phyloP scores from a whole-genome alignment of 2,113 vertebrate genomes.

The Zapus hudsonius region DNA sequence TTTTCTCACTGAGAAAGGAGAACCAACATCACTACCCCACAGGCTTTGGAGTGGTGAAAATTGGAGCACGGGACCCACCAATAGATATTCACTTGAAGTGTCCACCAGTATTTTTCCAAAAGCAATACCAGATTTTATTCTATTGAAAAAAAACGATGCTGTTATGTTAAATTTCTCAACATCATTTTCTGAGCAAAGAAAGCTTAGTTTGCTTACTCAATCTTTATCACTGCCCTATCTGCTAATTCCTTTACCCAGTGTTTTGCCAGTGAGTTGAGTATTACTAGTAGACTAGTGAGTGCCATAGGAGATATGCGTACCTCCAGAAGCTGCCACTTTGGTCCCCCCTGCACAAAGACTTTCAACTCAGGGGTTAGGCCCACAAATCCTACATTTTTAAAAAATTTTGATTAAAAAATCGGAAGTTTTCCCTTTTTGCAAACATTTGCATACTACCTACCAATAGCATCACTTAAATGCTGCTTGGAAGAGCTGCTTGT shows the following conservation, averaged over 20 bases:
- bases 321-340: not conserved
- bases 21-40: not conserved
- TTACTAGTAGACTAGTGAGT: not conserved
- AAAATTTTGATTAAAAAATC: too few relatives aligned
- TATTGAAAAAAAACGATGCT: not conserved
- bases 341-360: not conserved
- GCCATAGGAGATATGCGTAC: not conserved
- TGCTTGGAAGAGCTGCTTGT: constrained; percentile 43
- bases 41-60: not conserved
- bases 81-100: not conserved
- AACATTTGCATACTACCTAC: too few relatives aligned
- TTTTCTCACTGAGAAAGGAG: not conserved
- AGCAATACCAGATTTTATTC: not conserved
- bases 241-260: not conserved
- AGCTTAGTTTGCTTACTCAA: too few relatives aligned
- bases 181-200: too few relatives aligned
- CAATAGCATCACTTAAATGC: not conserved
- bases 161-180: constrained; percentile 12
- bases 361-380: too few relatives aligned
- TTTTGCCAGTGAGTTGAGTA: not conserved
- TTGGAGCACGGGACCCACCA: not conserved
- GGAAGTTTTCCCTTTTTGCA: too few relatives aligned
- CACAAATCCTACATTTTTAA: too few relatives aligned
- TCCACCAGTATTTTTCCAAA: not conserved
- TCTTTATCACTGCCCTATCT: not conserved